Evolutionary conservation across 2,797 vertebrate species (phyloP).

Genomic region (Lindbergichthys nudifrons): DNA sequence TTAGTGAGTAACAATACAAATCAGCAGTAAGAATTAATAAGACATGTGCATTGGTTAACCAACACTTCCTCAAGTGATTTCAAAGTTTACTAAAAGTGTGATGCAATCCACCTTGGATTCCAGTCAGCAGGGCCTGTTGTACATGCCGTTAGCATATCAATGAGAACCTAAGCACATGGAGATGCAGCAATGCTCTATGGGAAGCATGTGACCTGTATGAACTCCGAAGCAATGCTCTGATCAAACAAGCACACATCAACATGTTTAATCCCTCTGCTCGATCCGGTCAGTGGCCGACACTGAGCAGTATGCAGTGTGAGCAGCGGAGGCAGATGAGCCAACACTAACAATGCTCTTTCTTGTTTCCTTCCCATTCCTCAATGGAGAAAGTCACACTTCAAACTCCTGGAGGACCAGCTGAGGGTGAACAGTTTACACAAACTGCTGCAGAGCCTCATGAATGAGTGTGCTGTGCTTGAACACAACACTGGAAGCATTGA

Average conservation of each 20-base stretch:
- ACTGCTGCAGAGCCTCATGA: constrained; percentile 66
- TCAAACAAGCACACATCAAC: constrained; percentile 23
- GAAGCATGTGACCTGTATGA: not conserved
- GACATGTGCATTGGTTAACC: not conserved
- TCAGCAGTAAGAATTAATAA: too few species aligned
- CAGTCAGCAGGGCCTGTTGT: not conserved
- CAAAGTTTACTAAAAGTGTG: not conserved
- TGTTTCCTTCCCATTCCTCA: constrained; percentile 65
- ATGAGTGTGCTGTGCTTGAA: constrained; percentile 71
- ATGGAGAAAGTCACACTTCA: constrained; percentile 66
- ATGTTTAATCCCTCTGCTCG: constrained; percentile 14
- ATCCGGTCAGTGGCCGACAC: constrained; percentile 12
- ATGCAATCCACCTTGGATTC: not conserved
- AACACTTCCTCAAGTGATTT: not conserved
- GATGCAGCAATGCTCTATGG: not conserved
- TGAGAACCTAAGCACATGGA: not conserved
- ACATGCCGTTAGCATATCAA: not conserved
- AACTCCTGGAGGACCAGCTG: constrained; percentile 52
- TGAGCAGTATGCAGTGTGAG: constrained; percentile 52
- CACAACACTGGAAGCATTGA: constrained; percentile 73
- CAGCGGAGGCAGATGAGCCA: constrained; percentile 58
- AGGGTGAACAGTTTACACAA: constrained; percentile 69
- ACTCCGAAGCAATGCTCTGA: constrained; percentile 19
- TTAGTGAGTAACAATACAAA: too few species aligned
- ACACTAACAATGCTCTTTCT: constrained; percentile 57